These are phyloP conservation scores for Syritta pipiens DNA, from an alignment of 2,888 invertebrate genomes.

Conservation along the genomic window DNA sequence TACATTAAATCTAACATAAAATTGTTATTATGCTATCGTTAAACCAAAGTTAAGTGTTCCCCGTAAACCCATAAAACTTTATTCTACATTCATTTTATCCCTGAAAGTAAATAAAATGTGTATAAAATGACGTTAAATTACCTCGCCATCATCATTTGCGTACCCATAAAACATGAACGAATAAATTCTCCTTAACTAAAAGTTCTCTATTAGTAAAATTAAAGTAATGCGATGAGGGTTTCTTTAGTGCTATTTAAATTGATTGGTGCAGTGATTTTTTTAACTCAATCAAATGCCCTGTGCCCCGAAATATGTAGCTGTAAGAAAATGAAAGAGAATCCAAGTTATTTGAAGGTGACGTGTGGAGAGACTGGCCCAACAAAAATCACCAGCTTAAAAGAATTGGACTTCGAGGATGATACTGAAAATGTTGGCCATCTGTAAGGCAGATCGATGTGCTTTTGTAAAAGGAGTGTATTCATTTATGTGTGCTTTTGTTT, in stretches of 20 bases:
- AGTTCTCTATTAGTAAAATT: constrained; percentile 4
- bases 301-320: constrained; percentile 76
- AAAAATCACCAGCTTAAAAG: constrained; percentile 75
- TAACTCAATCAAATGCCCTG: constrained; percentile 57
- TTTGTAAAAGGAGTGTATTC: no score
- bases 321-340: constrained; percentile 74
- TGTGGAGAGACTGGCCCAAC: constrained; percentile 74
- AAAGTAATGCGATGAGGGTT: constrained; percentile 53
- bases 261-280: constrained; percentile 29
- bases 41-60: constrained; percentile 10
- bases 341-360: constrained; percentile 75
- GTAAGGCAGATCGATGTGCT: constrained; percentile 74
- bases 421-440: constrained; percentile 73
- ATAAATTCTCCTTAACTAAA: constrained; percentile 24
- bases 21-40: constrained; percentile 30
- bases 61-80: constrained; percentile 10
- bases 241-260: constrained; percentile 40
- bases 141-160: constrained; percentile 19
- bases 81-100: no score
- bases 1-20: constrained; percentile 37
- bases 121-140: constrained; percentile 36
- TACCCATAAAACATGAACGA: constrained; percentile 48
- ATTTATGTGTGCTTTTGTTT: no score
- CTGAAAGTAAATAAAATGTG: constrained; percentile 38
- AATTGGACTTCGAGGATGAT: constrained; percentile 75